Evolutionary conservation across 1,140 invertebrate genomes (phyloP).

Genomic region (Procambarus virginalis): DNA sequence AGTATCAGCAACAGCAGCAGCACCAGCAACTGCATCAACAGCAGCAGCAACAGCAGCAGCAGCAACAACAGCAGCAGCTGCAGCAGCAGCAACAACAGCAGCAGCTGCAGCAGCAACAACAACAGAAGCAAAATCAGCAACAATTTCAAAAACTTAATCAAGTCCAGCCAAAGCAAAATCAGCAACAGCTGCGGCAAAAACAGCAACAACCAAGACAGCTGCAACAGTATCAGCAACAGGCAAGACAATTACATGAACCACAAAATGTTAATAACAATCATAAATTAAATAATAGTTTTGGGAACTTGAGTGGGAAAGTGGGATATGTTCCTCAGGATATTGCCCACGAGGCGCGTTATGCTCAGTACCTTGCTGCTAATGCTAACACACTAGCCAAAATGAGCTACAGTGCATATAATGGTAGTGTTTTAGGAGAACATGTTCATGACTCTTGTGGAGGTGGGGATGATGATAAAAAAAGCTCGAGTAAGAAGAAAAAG

Average conservation of each 20-base stretch:
- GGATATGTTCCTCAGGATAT: slow-evolving; percentile 44
- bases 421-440: slow-evolving; percentile 20
- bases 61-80: background rate
- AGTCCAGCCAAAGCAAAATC: slow-evolving; percentile 1
- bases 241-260: background rate
- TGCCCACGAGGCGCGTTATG: slow-evolving; percentile 68
- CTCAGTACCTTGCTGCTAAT: slow-evolving; percentile 69
- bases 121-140: slow-evolving; percentile 19
- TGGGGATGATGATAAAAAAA: slow-evolving; percentile 50
- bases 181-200: slow-evolving; percentile 13
- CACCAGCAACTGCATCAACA: background rate
- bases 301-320: slow-evolving; percentile 14
- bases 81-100: slow-evolving; percentile 22
- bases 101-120: background rate
- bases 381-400: slow-evolving; percentile 50
- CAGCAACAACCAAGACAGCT: slow-evolving; percentile 21
- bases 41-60: background rate
- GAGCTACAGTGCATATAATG: slow-evolving; percentile 52
- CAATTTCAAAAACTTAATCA: slow-evolving; percentile 14
- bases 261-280: background rate
- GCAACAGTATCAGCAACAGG: background rate
- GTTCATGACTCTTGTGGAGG: slow-evolving; percentile 6
- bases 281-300: background rate
- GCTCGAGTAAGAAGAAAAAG: slow-evolving; percentile 54
- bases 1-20: background rate